Evolutionary conservation across 2,113 vertebrate species (phyloP), one percentile per base, ranked within the genome.

Genomic region (Eubucco bourcierii): DNA sequence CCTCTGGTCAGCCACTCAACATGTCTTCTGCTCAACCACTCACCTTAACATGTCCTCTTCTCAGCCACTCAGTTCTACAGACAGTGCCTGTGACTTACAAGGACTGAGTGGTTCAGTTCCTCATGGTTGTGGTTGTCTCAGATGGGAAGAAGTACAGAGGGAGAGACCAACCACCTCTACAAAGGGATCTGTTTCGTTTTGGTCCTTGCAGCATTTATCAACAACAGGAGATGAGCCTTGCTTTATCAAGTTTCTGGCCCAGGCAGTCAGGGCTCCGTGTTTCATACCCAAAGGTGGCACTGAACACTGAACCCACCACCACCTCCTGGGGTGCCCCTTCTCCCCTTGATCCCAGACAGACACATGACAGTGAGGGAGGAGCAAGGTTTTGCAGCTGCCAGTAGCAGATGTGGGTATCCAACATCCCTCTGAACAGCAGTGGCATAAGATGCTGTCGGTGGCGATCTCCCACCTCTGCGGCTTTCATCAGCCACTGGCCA

Each of bases 331-430:
- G 46, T 75, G 29, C 20, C 47, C 50, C n/a, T 52, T 70, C 2
- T 2, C 53, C 33, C 8, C 24, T 20, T 4, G 1, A 28, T 59
- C 23, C 76, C 52, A 27, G 17, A 44, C 25, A 7, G 1, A 12
- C 33, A 20, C 15, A 4, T 1, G 18, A 8, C 31, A 66, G 56
- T 11, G 27, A 15, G 39, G 29, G 6, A 79, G 47, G 18, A 78
- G 18, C 29, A 27, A 39, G 55, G 37, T 16, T 47, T 18, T 71
- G 74, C 58, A 83, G 44, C 61, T 71, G 15, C 4, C 1, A 7
- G 18, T 12, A 4, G 12, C 3, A 70, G 33, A 15, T 0, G 1
- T 15, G 31, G 44, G 47, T 25, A 21, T 1, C 47, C 4, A 2
- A 34, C 12, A 11, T 25, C 44, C 20, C 20, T 31, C 20, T 7